Percentiles rank a stretch among this genome's conserved stretches.
phyloP scores from a whole-genome alignment of 2,113 vertebrate genomes.

The Petrocephalus microphthalmus region DNA sequence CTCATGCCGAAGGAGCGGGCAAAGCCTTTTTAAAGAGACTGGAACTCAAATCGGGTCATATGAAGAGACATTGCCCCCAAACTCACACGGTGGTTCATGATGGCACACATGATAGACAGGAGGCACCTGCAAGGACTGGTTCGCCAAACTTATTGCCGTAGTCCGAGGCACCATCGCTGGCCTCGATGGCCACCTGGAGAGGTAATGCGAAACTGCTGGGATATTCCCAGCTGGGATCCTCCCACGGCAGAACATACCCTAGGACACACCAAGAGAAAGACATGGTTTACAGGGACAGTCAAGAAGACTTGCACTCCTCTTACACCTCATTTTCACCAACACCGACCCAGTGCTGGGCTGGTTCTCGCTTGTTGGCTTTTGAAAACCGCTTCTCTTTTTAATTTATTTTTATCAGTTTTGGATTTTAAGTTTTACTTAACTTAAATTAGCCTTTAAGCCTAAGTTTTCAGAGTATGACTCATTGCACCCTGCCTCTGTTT shows the following conservation, averaged over 20 bases:
- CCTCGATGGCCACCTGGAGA: slow-evolving; percentile 79
- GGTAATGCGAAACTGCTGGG: slow-evolving; percentile 75
- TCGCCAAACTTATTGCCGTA: slow-evolving; percentile 94
- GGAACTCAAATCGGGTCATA: not conserved
- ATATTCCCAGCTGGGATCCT: slow-evolving; percentile 70
- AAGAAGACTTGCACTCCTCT: not conserved
- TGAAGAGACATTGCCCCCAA: not conserved
- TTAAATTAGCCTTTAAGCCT: not conserved
- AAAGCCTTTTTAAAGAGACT: slow-evolving; percentile 60
- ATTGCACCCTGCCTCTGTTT: no score
- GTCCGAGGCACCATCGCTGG: slow-evolving; percentile 86
- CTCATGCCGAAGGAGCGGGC: slow-evolving; percentile 80
- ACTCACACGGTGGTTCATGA: not conserved
- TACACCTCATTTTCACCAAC: not conserved
- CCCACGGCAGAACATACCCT: slow-evolving; percentile 82
- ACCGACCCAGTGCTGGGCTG: not conserved
- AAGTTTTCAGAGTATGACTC: not conserved
- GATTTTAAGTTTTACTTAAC: not conserved
- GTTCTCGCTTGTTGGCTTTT: not conserved
- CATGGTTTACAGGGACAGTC: not conserved
- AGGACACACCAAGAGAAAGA: not conserved
- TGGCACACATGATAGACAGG: not conserved
- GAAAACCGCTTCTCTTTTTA: not conserved
- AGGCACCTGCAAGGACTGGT: slow-evolving; percentile 74
- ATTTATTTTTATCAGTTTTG: not conserved